A percentile compares a stretch with the other conserved stretches of the same genome.
phyloP scores from a whole-genome alignment of 1,140 invertebrate genomes.

The Aporrectodea caliginosa region DNA sequence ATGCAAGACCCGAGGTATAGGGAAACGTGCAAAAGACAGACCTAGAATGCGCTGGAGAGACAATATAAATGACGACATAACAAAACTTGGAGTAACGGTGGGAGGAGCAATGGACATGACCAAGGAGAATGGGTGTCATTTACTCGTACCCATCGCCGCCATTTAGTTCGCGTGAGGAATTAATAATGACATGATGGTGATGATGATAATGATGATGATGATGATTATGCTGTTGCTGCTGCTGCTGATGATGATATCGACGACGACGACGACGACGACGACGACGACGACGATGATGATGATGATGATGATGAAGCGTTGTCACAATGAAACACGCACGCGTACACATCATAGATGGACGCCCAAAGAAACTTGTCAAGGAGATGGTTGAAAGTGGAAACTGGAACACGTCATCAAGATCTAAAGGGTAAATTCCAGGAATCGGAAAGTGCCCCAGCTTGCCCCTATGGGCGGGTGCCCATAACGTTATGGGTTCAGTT shows the following conservation, averaged over 20 bases:
- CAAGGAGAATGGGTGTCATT: too few relatives aligned
- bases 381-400: background rate
- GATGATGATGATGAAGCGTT: background rate
- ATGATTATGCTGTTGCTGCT: background rate
- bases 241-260: too few relatives aligned
- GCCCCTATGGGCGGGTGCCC: background rate
- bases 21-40: too few relatives aligned
- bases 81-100: too few relatives aligned
- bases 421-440: background rate
- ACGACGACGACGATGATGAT: background rate
- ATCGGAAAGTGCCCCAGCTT: background rate
- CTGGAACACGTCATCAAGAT: background rate
- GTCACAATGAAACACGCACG: background rate
- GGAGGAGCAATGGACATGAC: too few relatives aligned
- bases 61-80: too few relatives aligned
- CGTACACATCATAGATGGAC: background rate
- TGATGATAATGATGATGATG: background rate
- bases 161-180: too few relatives aligned
- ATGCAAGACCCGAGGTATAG: too few relatives aligned
- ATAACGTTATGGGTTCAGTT: background rate
- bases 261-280: background rate
- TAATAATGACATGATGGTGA: background rate
- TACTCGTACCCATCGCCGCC: too few relatives aligned
- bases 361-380: background rate
- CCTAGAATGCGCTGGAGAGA: too few relatives aligned